Base-by-base conservation (phyloP, 2,797 vertebrate species). In the Artibeus lituratus region DNA sequence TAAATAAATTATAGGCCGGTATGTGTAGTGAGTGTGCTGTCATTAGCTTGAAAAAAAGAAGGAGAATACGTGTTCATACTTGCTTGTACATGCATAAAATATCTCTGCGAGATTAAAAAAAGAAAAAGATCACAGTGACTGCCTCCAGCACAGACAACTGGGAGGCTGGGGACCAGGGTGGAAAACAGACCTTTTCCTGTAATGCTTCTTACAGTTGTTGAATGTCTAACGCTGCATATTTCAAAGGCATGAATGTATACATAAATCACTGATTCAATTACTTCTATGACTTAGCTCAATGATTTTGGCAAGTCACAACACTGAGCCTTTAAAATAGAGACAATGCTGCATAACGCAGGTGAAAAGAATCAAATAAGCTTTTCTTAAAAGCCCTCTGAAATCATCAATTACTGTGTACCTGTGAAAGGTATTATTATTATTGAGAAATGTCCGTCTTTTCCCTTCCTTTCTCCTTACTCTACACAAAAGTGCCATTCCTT, bases 201-300 rank as follows among this genome's bases (percentile, higher is more conserved):
- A 57, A 22, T 90, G 59, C 5, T 69, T 91, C 80, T 72, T 55
- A 73, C 74, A 88, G 77, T 74, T 82, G 94, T 44, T 77, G 69
- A 91, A 80, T 94, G 83, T 88, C 87, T 76, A 94, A 95, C 65
- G 89, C 67, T 53, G 42, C 39, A 49, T 62, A 89, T 89, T 97
- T 96, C 95, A 95, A 97, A 97, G 80, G 84, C 72, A 96, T 39
- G 21, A 93, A 94, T 72, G 35, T 69, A 95, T 78, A 77, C 35
- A 42, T 74, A 94, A 94, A 93, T 80, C 74, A 93, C 94, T 90
- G 87, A 82, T 77, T 86, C 74, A 92, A 92, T 78, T 18, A 44
- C 77, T 90, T 82, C 59, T 85, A 73, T 91, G 69, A 88, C 87
- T 94, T 90, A 90, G 51, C 57, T 65, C 55, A 74, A 57, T 84